Evolutionary conservation across 2,888 invertebrate species (phyloP).

Genomic region (Andrena bucephala): DNA sequence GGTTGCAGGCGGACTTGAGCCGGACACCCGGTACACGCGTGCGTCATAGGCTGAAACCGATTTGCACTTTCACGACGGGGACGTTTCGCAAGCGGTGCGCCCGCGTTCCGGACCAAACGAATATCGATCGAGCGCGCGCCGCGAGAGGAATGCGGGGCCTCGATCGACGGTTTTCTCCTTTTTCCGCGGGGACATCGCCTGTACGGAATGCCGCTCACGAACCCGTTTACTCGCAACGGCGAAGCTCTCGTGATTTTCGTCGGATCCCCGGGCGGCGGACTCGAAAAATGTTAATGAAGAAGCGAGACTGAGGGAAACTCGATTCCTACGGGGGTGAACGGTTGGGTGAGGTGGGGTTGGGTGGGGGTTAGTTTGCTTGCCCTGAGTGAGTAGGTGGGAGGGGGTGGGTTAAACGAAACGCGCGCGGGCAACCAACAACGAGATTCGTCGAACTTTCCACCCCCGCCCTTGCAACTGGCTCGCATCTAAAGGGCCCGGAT

Average conservation of each 20-base stretch:
- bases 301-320: slow-evolving; percentile 33
- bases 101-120: slow-evolving; percentile 48
- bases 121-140: slow-evolving; percentile 43
- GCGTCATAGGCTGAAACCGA: slow-evolving; percentile 58
- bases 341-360: no score
- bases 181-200: not conserved
- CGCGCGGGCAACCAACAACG: slow-evolving; percentile 10
- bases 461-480: slow-evolving; percentile 4
- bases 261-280: slow-evolving; percentile 11
- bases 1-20: slow-evolving; percentile 51
- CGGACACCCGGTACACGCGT: slow-evolving; percentile 60
- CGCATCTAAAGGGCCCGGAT: slow-evolving; percentile 9
- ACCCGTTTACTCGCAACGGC: slow-evolving; percentile 28
- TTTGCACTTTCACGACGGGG: slow-evolving; percentile 58
- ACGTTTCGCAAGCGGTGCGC: slow-evolving; percentile 54
- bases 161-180: not conserved
- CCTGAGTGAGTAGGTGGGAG: not conserved
- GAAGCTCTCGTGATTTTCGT: slow-evolving; percentile 40
- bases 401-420: slow-evolving; percentile 41
- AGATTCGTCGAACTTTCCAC: slow-evolving; percentile 34
- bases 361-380: slow-evolving; percentile 36
- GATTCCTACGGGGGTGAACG: not conserved
- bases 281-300: slow-evolving; percentile 51
- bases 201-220: slow-evolving; percentile 25
- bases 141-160: slow-evolving; percentile 14